Evolutionary conservation across 2,888 invertebrate genomes (phyloP), one percentile per base, ranked within the genome.

Genomic region (Geotrupes spiniger): DNA sequence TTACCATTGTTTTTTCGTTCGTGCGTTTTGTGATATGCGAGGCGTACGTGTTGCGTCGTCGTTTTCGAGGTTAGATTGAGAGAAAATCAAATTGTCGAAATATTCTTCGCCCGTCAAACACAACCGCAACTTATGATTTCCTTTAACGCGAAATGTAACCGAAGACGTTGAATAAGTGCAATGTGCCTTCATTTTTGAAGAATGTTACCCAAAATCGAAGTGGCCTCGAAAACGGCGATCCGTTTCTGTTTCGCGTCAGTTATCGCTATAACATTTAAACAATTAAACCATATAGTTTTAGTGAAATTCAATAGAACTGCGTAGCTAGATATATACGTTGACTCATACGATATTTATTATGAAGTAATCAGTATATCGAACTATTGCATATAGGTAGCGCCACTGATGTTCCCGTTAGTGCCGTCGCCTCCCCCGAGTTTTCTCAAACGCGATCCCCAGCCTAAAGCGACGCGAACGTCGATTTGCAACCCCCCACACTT

Each of bases 311-410:
- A 62, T 50, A 63, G 66, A 66, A 65, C 62, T 65, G 62, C 62
- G 60, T 66, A 68, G 66, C 51, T 66, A 64, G 65, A 62, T 56
- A 60, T 59, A 63, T 59, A 59, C 60, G 62, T 63, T 63, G 62
- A 64, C 53, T 57, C 55, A 62, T 61, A 64, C 60, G 62, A 57
- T 60, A 58, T 62, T 60, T 58, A 61, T 59, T 59, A 60, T 58
- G 61, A 63, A 68, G 66, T n/a, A n/a, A n/a, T 63, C 64, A 65
- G 63, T 69, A 68, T 68, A 67, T 67, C 65, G 66, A 67, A 65
- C 56, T 61, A 62, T 63, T 65, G 64, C 65, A 67, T 64, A 59
- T 65, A 62, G 56, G 52, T 64, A 63, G 66, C 65, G 63, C 64
- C 64, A 62, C 54, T 61, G 60, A 59, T 61, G 63, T 65, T 61